These are phyloP conservation scores for Sapayoa aenigma DNA, from an alignment of 2,113 vertebrate species.

Conservation along the genomic window DNA sequence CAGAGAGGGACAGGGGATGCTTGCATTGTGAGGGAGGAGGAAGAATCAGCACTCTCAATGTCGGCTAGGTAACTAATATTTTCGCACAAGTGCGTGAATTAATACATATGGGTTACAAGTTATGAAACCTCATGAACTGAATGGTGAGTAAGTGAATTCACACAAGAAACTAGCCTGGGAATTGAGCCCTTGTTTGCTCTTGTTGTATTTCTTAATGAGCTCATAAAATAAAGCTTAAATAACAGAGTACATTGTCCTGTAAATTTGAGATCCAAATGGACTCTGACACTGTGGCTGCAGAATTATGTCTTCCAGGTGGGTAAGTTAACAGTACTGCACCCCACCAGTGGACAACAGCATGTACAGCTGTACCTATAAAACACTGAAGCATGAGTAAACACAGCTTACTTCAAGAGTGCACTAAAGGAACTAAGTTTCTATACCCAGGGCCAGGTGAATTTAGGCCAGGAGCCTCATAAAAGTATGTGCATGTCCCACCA, in stretches of 20 bases:
- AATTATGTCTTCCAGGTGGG: background rate
- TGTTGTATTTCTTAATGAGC: background rate
- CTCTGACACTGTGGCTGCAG: background rate
- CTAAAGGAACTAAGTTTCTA: background rate
- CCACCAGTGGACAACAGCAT: background rate
- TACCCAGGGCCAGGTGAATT: background rate
- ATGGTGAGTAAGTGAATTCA: background rate
- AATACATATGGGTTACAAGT: background rate
- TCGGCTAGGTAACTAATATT: background rate
- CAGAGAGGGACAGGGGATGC: background rate
- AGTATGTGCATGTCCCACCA: background rate
- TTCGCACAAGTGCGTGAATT: background rate
- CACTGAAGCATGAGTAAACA: background rate
- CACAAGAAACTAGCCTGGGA: background rate
- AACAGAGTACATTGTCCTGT: background rate
- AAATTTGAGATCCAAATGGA: background rate
- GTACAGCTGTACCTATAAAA: background rate
- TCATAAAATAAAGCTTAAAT: background rate
- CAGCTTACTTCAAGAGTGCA: background rate
- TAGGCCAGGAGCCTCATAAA: background rate
- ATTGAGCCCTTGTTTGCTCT: background rate
- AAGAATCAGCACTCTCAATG: background rate
- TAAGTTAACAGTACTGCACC: background rate
- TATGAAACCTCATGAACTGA: background rate
- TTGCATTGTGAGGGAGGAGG: fast-evolving